A percentile compares a stretch with the other conserved stretches of the same genome.
Conservation (phyloP, 2,113 vertebrate species). For the Ancistrus triradiatus region DNA sequence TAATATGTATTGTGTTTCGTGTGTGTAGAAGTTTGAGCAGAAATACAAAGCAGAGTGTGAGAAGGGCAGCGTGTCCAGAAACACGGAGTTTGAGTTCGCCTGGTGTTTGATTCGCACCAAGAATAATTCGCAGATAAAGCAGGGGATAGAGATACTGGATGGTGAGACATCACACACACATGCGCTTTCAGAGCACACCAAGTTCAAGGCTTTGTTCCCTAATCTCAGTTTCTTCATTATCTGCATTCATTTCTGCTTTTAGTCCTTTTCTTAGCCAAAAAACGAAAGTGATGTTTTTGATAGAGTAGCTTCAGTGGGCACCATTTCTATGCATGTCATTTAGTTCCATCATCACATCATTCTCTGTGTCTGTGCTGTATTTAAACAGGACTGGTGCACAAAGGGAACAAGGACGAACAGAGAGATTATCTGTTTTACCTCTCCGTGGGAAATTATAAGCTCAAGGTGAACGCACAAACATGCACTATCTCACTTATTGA, state of each 20-base stretch:
- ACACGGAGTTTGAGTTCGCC: conserved; percentile 83
- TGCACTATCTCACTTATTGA: not conserved
- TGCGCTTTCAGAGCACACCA: not conserved
- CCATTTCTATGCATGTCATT: too few relatives aligned
- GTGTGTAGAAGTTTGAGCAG: conserved; percentile 83
- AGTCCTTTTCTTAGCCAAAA: too few relatives aligned
- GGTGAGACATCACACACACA: conserved; percentile 59
- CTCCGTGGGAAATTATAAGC: conserved; percentile 79
- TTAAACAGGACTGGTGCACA: conserved; percentile 73
- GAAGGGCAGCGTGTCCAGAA: conserved; percentile 72
- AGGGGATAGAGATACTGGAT: conserved; percentile 73
- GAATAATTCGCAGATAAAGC: conserved; percentile 75
- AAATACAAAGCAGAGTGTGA: conserved; percentile 75
- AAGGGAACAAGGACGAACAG: conserved; percentile 78
- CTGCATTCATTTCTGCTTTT: too few relatives aligned
- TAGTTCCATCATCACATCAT: too few relatives aligned
- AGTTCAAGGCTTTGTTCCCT: too few relatives aligned
- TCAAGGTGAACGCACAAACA: conserved; percentile 68
- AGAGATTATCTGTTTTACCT: conserved; percentile 84
- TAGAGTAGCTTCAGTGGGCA: conserved; percentile 31
- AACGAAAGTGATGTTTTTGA: not conserved
- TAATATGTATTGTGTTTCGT: too few relatives aligned
- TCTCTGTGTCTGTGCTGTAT: conserved; percentile 10
- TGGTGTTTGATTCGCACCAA: conserved; percentile 87
- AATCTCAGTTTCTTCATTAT: too few relatives aligned